Percentiles rank a stretch among this genome's conserved stretches.
phyloP scores from a whole-genome alignment of 2,797 vertebrate genomes.

The Setipinna tenuifilis region DNA sequence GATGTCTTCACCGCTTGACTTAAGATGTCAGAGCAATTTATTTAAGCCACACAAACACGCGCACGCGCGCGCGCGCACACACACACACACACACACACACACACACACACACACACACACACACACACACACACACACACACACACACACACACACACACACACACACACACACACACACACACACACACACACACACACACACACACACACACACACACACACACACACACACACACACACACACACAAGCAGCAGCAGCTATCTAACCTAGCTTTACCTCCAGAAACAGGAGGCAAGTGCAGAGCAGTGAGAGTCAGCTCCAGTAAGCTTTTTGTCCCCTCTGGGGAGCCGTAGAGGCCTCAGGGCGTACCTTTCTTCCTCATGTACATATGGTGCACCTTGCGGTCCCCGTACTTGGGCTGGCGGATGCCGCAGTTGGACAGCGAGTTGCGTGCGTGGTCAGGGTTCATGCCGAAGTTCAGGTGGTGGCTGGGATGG shows the following conservation, averaged over 20 bases:
- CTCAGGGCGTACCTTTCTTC: constrained; percentile 84
- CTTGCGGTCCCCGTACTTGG: constrained; percentile 96
- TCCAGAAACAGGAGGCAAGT: neutral
- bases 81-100: no score
- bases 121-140: neutral
- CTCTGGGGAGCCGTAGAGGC: neutral
- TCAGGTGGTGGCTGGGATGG: constrained; percentile 97
- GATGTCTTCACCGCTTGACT: neutral
- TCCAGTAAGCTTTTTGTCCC: neutral
- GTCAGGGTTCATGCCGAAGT: constrained; percentile 98
- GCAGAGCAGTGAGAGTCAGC: neutral
- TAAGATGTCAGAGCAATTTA: neutral
- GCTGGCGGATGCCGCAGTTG: constrained; percentile 96
- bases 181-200: no score
- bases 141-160: neutral
- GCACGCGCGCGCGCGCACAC: no score
- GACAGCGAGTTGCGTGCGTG: constrained; percentile 97
- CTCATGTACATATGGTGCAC: constrained; percentile 99
- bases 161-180: no score
- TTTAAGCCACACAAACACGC: neutral
- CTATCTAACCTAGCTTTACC: neutral
- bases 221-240: neutral
- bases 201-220: neutral
- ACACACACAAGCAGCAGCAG: neutral
- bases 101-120: neutral